Base-by-base conservation (phyloP, 2,888 invertebrate species). In the Drosophila aldrichi region DNA sequence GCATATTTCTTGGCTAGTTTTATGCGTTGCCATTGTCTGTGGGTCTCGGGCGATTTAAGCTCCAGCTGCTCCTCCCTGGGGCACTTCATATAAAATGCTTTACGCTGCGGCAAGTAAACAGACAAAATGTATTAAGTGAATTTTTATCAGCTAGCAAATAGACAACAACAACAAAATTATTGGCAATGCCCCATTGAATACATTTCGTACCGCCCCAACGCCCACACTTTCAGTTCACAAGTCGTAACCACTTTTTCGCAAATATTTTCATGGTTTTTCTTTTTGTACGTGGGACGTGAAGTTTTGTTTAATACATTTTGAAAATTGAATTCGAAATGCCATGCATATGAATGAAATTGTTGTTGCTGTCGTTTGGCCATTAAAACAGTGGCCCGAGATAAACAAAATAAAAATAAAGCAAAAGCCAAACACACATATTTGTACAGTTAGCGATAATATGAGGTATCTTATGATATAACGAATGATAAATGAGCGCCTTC, bases 131-230 rank as follows among this genome's bases (percentile, higher is more conserved):
- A 88, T 79, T 62, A 79, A 83, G 86, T 82, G 78, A 86, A 80
- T 84, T 88, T 86, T 88, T 88, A 88, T 88, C 86, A 82, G 77
- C 75, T 65, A 79, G 86, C 79, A 88, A 83, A 88, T 88, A 83
- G 80, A 82, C 80, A 83, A 82, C 74, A 77, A 82, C 74, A 77
- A n/a, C n/a, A n/a, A n/a, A 77, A 70, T 75, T 85, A 75, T 88
- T 86, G 72, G 72, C 80, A 85, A 77, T 61, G 51, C 63, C 56
- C 67, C 79, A 77, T 74, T 62, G 61, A 69, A 56, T 61, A 63
- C 36, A 40, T n/a, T 40, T n/a, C 40, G 40, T 7, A 8, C 38
- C 16, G 18, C 9, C 55, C 43, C 9, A 2, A 2, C 12, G 52
- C 29, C 12, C 7, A 2, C 36, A n/a, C 51, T 1, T 22, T 3